Evolutionary conservation across 2,113 vertebrate genomes (phyloP).

Genomic region (Toxostoma redivivum): DNA sequence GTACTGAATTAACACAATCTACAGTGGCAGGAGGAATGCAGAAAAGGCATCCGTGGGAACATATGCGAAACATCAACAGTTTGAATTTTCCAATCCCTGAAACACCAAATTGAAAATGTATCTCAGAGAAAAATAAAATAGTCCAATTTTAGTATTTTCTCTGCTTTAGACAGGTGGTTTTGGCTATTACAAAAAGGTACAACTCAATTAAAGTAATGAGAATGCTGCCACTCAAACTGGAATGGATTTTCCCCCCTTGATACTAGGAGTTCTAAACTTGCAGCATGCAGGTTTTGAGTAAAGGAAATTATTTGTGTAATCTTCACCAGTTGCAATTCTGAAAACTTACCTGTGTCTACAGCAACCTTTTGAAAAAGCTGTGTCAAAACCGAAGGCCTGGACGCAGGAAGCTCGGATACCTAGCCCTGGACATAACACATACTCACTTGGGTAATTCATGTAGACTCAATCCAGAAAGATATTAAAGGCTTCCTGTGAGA

Average conservation of each 20-base stretch:
- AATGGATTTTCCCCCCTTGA: rapidly evolving
- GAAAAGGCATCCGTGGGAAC: neutral
- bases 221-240: neutral
- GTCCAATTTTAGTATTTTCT: neutral
- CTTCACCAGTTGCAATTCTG: neutral
- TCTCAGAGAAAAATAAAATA: neutral
- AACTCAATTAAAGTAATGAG: neutral
- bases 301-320: neutral
- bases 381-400: neutral
- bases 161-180: neutral
- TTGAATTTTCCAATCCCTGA: neutral
- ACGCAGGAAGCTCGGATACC: neutral
- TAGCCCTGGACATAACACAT: neutral
- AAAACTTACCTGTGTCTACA: neutral
- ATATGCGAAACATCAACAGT: neutral
- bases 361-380: neutral
- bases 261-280: neutral
- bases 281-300: neutral
- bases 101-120: neutral
- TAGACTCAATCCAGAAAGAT: neutral
- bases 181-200: neutral
- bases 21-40: neutral
- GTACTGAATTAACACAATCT: neutral
- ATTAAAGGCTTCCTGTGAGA: neutral
- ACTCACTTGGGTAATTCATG: neutral